Percentiles rank a stretch among this genome's conserved stretches.
Evolutionary conservation across 1,140 invertebrate genomes (phyloP).

Genomic region (Drosophila serrata): DNA sequence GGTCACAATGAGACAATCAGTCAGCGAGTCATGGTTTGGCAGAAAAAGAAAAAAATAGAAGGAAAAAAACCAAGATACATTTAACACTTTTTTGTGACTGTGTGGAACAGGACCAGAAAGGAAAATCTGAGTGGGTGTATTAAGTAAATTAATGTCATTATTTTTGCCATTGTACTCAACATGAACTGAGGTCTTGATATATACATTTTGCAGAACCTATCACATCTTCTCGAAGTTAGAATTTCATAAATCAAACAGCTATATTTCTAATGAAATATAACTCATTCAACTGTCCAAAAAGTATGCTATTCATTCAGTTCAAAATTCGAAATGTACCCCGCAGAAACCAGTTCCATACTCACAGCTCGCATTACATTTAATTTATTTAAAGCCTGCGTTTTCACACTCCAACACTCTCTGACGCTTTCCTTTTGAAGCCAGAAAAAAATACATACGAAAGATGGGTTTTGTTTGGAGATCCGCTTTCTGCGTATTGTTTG

Average conservation of each 20-base stretch:
- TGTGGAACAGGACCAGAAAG: neutral
- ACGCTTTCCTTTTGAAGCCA: slow-evolving; percentile 17
- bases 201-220: no score
- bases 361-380: slow-evolving; percentile 62
- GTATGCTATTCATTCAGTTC: neutral
- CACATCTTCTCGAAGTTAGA: no score
- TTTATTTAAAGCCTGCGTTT: slow-evolving; percentile 78
- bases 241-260: neutral
- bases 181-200: neutral
- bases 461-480: slow-evolving; percentile 62
- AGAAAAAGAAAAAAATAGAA: neutral
- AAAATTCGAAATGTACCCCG: slow-evolving; percentile 4
- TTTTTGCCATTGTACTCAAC: no score
- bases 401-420: slow-evolving; percentile 57
- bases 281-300: neutral
- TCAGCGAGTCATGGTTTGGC: slow-evolving; percentile 45
- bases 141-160: neutral
- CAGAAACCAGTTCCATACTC: slow-evolving; percentile 26
- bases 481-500: slow-evolving; percentile 60
- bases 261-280: neutral
- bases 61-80: neutral
- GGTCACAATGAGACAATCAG: slow-evolving; percentile 46
- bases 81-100: slow-evolving; percentile 7
- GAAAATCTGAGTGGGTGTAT: neutral
- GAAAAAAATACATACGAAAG: slow-evolving; percentile 15